Conservation (phyloP, 2,113 vertebrate species). For the Bagarius yarrelli region DNA sequence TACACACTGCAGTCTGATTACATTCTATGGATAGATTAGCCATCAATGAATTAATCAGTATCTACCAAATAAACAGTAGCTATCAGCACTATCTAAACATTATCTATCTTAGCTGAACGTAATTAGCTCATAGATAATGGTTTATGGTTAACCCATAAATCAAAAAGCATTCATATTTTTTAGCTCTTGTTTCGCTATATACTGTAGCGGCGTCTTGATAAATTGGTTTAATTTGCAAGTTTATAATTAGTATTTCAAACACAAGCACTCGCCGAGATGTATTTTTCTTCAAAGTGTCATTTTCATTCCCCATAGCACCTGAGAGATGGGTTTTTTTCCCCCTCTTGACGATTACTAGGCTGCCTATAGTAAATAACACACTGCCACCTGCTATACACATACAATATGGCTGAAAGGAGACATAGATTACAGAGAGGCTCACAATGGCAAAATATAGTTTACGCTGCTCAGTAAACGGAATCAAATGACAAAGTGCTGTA, state of each 20-base stretch:
- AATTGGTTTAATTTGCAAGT: not conserved
- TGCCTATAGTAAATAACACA: slow-evolving; percentile 11
- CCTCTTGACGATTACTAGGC: not conserved
- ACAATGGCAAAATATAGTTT: slow-evolving; percentile 10
- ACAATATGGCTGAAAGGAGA: slow-evolving; percentile 1
- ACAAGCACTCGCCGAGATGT: not conserved
- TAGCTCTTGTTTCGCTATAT: not conserved
- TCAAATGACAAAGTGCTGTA: not conserved
- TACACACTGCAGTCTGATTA: not conserved
- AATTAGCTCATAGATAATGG: not conserved
- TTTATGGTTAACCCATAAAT: not conserved
- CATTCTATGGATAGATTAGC: not conserved
- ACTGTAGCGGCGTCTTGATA: too few species aligned
- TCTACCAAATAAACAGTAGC: not conserved
- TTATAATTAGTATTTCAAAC: not conserved
- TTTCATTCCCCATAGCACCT: not conserved
- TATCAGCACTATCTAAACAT: not conserved
- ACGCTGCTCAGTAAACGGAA: not conserved
- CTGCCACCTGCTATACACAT: not conserved
- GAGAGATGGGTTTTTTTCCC: not conserved
- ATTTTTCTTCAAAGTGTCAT: not conserved
- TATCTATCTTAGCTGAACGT: not conserved
- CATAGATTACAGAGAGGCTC: not conserved
- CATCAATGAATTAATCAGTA: not conserved
- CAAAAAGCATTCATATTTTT: not conserved